Evolutionary conservation across 2,797 vertebrate genomes (phyloP).

Genomic region (Tinamus major): DNA sequence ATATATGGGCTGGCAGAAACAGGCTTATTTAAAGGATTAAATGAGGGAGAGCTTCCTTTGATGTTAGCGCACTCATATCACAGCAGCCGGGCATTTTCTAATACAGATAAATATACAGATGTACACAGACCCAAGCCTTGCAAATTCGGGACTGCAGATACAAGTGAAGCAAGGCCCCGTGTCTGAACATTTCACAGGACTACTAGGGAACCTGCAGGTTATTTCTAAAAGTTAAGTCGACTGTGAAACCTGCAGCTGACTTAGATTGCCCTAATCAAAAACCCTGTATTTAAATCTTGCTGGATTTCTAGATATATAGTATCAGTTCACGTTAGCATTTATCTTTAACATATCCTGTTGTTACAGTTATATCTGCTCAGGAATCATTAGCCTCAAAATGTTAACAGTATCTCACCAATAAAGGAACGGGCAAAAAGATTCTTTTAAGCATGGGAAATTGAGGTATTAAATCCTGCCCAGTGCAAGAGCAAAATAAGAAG

Average conservation of each 20-base stretch:
- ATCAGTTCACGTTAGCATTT: neutral
- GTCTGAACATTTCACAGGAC: neutral
- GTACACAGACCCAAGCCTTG: rapidly evolving
- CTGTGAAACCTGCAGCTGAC: constrained; percentile 14
- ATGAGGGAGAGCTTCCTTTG: neutral
- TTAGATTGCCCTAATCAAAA: neutral
- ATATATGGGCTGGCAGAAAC: neutral
- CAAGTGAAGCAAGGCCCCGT: neutral
- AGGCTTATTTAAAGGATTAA: neutral
- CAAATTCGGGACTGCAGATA: neutral
- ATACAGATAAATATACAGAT: neutral
- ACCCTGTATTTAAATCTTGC: neutral
- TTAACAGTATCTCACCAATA: neutral
- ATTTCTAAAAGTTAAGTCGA: neutral
- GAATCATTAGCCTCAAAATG: neutral
- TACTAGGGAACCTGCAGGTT: neutral
- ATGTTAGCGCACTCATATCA: neutral
- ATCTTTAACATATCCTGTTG: neutral
- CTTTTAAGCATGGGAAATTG: rapidly evolving
- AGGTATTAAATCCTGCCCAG: neutral
- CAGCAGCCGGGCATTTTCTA: neutral
- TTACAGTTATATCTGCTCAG: neutral
- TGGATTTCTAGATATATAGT: neutral
- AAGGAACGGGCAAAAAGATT: neutral
- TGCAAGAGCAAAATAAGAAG: neutral